These are phyloP conservation scores for Falco novaeseelandiae DNA, from an alignment of 2,797 vertebrate species.

Conservation along the genomic window DNA sequence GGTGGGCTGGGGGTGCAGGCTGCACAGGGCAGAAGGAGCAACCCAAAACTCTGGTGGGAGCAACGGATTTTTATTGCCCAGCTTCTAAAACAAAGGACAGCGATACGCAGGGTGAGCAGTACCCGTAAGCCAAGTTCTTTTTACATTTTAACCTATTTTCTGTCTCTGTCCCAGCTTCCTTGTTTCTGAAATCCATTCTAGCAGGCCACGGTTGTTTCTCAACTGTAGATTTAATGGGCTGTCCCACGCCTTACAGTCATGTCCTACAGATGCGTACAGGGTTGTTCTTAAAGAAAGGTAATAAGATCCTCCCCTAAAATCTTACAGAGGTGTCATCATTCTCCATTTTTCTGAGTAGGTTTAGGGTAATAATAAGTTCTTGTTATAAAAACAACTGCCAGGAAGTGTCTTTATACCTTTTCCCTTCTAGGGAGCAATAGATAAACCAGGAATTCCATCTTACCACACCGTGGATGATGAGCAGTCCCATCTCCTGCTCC, in stretches of 20 bases:
- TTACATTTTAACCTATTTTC: neutral
- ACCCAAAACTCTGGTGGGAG: neutral
- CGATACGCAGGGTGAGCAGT: rapidly evolving
- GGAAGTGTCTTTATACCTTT: neutral
- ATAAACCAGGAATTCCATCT: too few species aligned
- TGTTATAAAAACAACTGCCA: neutral
- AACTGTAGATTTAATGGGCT: rapidly evolving
- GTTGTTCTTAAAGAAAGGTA: neutral
- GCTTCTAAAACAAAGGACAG: neutral
- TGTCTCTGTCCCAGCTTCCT: neutral
- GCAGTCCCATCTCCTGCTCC: neutral
- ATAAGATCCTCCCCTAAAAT: neutral
- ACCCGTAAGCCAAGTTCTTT: neutral
- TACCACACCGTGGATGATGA: neutral
- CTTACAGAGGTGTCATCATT: neutral
- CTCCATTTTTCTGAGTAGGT: neutral
- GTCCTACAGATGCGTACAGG: neutral
- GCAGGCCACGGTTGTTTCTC: neutral
- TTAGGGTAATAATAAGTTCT: neutral
- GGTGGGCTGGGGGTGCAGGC: neutral
- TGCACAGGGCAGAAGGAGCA: neutral
- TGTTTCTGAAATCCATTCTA: neutral
- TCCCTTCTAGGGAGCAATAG: neutral
- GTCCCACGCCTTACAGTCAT: neutral
- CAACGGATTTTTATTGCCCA: neutral